These are phyloP conservation scores for Calameuta idolon DNA, from an alignment of 2,888 invertebrate genomes.

Conservation along the genomic window DNA sequence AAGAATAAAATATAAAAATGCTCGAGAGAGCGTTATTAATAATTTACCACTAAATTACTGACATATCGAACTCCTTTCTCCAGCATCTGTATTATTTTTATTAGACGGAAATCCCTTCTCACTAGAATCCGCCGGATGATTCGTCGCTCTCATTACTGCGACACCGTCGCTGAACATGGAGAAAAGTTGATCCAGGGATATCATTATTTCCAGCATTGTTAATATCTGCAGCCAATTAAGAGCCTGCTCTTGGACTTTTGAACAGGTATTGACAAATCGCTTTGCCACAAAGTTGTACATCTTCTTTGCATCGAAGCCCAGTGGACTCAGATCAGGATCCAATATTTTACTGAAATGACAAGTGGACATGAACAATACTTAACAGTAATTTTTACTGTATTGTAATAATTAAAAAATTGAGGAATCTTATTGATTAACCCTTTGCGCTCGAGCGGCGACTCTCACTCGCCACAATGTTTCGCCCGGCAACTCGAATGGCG, in stretches of 20 bases:
- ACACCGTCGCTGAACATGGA: slow-evolving; percentile 92
- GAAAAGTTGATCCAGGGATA: slow-evolving; percentile 88
- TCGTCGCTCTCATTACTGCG: slow-evolving; percentile 73
- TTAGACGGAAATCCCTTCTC: slow-evolving; percentile 27
- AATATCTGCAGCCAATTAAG: slow-evolving; percentile 91
- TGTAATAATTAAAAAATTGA: neutral
- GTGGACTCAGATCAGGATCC: slow-evolving; percentile 94
- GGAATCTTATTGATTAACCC: neutral
- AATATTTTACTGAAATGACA: slow-evolving; percentile 83
- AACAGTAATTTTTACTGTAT: neutral
- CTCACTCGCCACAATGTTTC: too few species aligned
- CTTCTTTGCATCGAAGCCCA: slow-evolving; percentile 93
- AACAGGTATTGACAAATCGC: slow-evolving; percentile 83
- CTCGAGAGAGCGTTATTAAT: neutral
- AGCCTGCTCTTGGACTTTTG: slow-evolving; percentile 88
- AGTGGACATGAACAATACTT: neutral
- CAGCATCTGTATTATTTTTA: slow-evolving; percentile 27
- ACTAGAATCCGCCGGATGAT: slow-evolving; percentile 39
- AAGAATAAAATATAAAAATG: slow-evolving; percentile 26
- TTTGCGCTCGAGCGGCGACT: too few species aligned
- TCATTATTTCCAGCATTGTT: slow-evolving; percentile 89
- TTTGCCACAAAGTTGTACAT: slow-evolving; percentile 95
- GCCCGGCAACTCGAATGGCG: too few species aligned
- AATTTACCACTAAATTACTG: slow-evolving; percentile 47
- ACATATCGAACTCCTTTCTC: slow-evolving; percentile 71